phyloP scores from a whole-genome alignment of 2,888 invertebrate genomes.

The Zaprionus bogoriensis region DNA sequence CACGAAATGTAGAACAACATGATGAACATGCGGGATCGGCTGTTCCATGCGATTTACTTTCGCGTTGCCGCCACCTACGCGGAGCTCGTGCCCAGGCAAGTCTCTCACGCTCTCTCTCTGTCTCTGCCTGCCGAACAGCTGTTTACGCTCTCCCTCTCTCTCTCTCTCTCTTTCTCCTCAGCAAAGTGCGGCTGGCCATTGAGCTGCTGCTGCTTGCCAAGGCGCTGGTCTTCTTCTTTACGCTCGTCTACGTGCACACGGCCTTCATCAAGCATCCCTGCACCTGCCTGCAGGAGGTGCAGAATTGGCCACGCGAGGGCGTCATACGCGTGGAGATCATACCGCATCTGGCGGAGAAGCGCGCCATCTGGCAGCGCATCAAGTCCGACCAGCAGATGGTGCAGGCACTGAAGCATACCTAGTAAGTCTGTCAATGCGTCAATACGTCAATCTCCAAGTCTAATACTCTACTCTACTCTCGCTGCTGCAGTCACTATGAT shows the following conservation, averaged over 20 bases:
- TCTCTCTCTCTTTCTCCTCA: slow-evolving; percentile 31
- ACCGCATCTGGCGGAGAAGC: slow-evolving; percentile 76
- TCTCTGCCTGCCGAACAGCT: too few relatives aligned
- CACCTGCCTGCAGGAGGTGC: slow-evolving; percentile 94
- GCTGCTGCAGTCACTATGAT: slow-evolving; percentile 69
- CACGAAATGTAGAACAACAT: slow-evolving; percentile 86
- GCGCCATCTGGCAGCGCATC: slow-evolving; percentile 65
- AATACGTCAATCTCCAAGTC: too few relatives aligned
- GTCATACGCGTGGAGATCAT: slow-evolving; percentile 86
- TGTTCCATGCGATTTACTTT: slow-evolving; percentile 97
- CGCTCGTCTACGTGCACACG: slow-evolving; percentile 96
- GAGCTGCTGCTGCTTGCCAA: slow-evolving; percentile 83
- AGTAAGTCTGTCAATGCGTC: slow-evolving; percentile 45
- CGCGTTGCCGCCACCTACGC: slow-evolving; percentile 96
- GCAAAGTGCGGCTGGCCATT: slow-evolving; percentile 77
- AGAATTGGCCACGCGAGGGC: slow-evolving; percentile 97
- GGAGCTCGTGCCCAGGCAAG: slow-evolving; percentile 92
- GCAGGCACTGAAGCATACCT: slow-evolving; percentile 66
- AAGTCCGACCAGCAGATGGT: slow-evolving; percentile 71
- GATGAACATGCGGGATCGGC: slow-evolving; percentile 93
- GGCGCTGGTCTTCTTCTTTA: slow-evolving; percentile 93
- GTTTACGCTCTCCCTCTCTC: not conserved
- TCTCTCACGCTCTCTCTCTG: slow-evolving; percentile 67
- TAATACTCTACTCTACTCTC: not conserved
- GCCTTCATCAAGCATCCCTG: slow-evolving; percentile 96